A percentile compares a stretch with the other conserved stretches of the same genome.
These are phyloP conservation scores for Merops nubicus DNA, from an alignment of 2,113 vertebrate genomes.

Conservation along the genomic window DNA sequence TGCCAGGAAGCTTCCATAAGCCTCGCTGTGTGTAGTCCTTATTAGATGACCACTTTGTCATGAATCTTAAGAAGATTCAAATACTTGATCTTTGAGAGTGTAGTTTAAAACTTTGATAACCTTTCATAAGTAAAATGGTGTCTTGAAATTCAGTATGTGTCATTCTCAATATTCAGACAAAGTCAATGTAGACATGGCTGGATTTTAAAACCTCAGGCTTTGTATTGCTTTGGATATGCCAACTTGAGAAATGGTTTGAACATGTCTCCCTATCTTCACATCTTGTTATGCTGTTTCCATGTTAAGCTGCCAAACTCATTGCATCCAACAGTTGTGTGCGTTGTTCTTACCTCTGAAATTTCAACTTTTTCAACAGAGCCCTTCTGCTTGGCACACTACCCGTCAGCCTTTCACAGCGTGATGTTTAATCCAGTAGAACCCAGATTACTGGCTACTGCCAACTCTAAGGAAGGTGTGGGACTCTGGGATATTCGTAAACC, in stretches of 20 bases:
- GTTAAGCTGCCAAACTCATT: not conserved
- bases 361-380: constrained; percentile 83
- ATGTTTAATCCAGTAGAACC: constrained; percentile 99
- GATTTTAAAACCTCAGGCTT: constrained; percentile 9
- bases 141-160: not conserved
- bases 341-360: constrained; percentile 31
- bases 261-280: constrained; percentile 6
- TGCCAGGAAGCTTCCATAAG: not conserved
- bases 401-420: constrained; percentile 97
- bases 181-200: not conserved
- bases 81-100: not conserved
- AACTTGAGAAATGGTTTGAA: constrained; percentile 19
- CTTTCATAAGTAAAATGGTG: not conserved
- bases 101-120: not conserved
- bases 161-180: constrained; percentile 20
- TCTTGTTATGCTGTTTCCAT: not conserved
- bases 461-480: constrained; percentile 98
- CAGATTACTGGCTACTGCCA: constrained; percentile 93
- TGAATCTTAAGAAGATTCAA: not conserved
- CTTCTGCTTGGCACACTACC: constrained; percentile 97
- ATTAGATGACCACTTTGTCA: not conserved
- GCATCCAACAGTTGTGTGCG: not conserved
- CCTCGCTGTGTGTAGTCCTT: not conserved
- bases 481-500: constrained; percentile 98
- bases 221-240: not conserved